These are phyloP conservation scores for Siderastrea siderea DNA, from an alignment of 92 coral and sea anemone species.

Conservation along the genomic window DNA sequence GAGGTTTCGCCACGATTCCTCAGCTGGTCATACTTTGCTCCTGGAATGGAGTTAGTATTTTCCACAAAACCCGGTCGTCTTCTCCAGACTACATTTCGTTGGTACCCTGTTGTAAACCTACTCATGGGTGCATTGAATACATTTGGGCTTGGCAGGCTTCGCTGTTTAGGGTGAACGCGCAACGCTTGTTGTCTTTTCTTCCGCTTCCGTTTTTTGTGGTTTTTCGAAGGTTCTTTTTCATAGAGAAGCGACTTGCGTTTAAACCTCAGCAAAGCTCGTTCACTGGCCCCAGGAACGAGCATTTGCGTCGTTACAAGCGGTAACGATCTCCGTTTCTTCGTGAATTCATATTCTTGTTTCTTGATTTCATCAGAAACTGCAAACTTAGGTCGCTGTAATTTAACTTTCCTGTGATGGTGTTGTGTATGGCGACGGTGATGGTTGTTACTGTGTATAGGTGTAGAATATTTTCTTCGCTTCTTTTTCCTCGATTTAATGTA, in stretches of 20 bases:
- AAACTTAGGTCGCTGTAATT: not conserved
- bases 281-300: constrained; percentile 10
- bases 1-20: not conserved
- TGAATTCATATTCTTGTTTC: not conserved
- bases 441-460: not conserved
- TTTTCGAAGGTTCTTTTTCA: not conserved
- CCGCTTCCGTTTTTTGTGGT: not conserved
- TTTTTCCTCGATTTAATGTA: constrained; percentile 4
- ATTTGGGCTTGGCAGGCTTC: constrained; percentile 5
- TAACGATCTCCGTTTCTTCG: constrained; percentile 1
- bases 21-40: constrained; percentile 1
- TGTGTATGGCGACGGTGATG: not conserved
- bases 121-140: not conserved
- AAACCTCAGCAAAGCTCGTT: constrained; percentile 55
- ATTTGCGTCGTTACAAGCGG: not conserved
- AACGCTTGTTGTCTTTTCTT: not conserved
- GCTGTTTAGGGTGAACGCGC: not conserved
- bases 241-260: constrained; percentile 58
- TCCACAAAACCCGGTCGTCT: not conserved
- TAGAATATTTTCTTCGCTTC: constrained; percentile 27
- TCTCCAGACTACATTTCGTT: not conserved
- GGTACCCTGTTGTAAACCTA: not conserved
- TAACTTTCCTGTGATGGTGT: constrained; percentile 1
- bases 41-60: not conserved
- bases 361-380: not conserved